A percentile compares a stretch with the other conserved stretches of the same genome.
Evolutionary conservation across 2,113 vertebrate genomes (phyloP).

Genomic region (Syngnathus scovelli): DNA sequence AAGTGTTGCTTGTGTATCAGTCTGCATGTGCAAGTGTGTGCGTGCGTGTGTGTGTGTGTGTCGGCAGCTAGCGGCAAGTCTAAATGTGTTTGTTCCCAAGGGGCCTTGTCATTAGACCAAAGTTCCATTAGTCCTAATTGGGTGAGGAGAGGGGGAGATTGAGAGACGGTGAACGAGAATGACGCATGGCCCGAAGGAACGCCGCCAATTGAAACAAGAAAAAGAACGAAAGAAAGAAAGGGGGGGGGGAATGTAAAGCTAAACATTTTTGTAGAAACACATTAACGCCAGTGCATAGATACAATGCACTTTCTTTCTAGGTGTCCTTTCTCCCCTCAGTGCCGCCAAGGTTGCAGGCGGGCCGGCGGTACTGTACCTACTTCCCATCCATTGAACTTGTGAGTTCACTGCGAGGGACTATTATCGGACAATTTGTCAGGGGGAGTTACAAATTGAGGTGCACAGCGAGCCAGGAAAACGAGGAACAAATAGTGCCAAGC

Average conservation of each 20-base stretch:
- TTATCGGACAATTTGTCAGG: slow-evolving; percentile 36
- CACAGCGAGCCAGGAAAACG: slow-evolving; percentile 30
- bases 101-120: slow-evolving; percentile 59
- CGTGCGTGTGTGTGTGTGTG: slow-evolving; percentile 28
- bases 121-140: slow-evolving; percentile 65
- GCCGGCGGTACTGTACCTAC: too few species aligned
- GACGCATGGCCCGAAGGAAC: slow-evolving; percentile 25
- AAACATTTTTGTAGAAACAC: neutral
- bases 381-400: neutral
- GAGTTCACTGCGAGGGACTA: slow-evolving; percentile 7
- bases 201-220: neutral
- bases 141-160: slow-evolving; percentile 38
- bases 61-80: slow-evolving; percentile 44
- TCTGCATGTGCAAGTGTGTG: slow-evolving; percentile 23
- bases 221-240: slow-evolving; percentile 1
- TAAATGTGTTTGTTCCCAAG: slow-evolving; percentile 66
- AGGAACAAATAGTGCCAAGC: slow-evolving; percentile 44
- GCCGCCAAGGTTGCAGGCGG: slow-evolving; percentile 12
- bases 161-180: slow-evolving; percentile 16
- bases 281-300: neutral
- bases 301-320: neutral
- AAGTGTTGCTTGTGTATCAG: neutral
- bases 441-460: slow-evolving; percentile 51
- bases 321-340: slow-evolving; percentile 7
- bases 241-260: neutral